phyloP scores from a whole-genome alignment of 1,140 invertebrate species.

The Drosophila eugracilis region DNA sequence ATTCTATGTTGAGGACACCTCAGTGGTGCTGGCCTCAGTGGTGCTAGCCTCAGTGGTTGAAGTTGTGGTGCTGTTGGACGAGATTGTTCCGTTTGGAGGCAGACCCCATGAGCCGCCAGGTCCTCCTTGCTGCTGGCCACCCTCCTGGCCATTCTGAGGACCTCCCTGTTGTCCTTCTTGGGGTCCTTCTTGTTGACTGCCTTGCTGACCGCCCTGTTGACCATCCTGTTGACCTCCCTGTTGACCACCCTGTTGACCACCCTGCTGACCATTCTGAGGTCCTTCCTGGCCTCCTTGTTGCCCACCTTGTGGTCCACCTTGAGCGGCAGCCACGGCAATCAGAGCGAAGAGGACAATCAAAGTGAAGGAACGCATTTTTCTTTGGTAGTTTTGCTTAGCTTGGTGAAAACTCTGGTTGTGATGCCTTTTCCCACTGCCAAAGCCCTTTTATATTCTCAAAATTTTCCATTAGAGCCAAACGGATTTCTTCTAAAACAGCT shows the following conservation, averaged over 20 bases:
- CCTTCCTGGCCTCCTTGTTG: conserved; percentile 3
- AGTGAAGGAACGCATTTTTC: conserved; percentile 36
- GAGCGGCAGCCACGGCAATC: conserved; percentile 17
- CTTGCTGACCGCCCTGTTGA: neutral
- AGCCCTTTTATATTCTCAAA: conserved; percentile 28
- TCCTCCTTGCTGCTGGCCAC: neutral
- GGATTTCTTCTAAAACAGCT: conserved; percentile 1
- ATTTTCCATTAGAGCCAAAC: neutral
- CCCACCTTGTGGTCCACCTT: neutral
- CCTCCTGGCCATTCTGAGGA: neutral
- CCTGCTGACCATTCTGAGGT: neutral
- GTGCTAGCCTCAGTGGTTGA: neutral
- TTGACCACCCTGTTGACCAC: neutral
- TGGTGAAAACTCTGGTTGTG: conserved; percentile 11
- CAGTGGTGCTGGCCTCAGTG: conserved; percentile 4
- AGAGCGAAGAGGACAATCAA: conserved; percentile 34
- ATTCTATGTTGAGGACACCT: neutral
- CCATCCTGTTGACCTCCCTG: neutral
- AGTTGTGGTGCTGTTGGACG: conserved; percentile 5
- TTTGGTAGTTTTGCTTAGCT: conserved; percentile 13
- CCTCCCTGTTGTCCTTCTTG: conserved; percentile 22
- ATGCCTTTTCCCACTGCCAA: neutral
- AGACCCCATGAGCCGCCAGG: neutral
- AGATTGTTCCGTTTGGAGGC: conserved; percentile 14
- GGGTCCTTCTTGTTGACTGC: conserved; percentile 1